A percentile compares a stretch with the other conserved stretches of the same genome.
Evolutionary conservation across 1,140 invertebrate genomes (phyloP).

Genomic region (Telenomus remus): DNA sequence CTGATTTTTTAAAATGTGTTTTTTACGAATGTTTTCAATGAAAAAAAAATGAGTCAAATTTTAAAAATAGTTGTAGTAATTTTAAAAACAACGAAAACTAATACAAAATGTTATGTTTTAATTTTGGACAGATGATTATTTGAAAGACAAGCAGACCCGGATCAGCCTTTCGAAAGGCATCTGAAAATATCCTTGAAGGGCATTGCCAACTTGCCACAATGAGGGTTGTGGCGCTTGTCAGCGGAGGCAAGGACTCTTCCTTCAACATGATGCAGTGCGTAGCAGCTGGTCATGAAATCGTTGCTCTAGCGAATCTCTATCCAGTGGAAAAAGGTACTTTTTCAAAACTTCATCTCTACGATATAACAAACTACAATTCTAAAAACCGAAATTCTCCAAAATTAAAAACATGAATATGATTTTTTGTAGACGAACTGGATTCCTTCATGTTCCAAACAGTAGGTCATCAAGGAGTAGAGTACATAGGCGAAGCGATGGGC

Average conservation of each 20-base stretch:
- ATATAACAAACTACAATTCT: too few species aligned
- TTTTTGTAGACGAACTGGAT: conserved; percentile 98
- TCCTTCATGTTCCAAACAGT: conserved; percentile 99
- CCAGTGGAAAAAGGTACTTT: conserved; percentile 91
- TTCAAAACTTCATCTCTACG: too few species aligned
- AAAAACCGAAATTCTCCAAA: too few species aligned
- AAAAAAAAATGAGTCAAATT: too few species aligned
- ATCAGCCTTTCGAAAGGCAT: conserved; percentile 49
- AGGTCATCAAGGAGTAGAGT: conserved; percentile 93
- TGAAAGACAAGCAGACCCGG: conserved; percentile 51
- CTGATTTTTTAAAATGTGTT: too few species aligned
- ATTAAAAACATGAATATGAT: too few species aligned
- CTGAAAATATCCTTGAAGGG: conserved; percentile 25
- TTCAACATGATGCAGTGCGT: conserved; percentile 99
- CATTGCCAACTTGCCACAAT: conserved; percentile 27
- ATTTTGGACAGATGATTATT: conserved; percentile 59
- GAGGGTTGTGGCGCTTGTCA: conserved; percentile 81
- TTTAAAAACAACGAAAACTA: too few species aligned
- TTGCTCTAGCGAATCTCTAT: conserved; percentile 96
- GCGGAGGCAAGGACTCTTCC: conserved; percentile 99
- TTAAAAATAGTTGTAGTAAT: too few species aligned
- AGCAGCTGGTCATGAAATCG: conserved; percentile 95
- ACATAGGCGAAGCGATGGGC: conserved; percentile 94
- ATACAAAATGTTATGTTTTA: too few species aligned
- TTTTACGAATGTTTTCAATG: too few species aligned